Evolutionary conservation across 1,140 invertebrate species (phyloP).

Genomic region (Oreohelix idahoensis): DNA sequence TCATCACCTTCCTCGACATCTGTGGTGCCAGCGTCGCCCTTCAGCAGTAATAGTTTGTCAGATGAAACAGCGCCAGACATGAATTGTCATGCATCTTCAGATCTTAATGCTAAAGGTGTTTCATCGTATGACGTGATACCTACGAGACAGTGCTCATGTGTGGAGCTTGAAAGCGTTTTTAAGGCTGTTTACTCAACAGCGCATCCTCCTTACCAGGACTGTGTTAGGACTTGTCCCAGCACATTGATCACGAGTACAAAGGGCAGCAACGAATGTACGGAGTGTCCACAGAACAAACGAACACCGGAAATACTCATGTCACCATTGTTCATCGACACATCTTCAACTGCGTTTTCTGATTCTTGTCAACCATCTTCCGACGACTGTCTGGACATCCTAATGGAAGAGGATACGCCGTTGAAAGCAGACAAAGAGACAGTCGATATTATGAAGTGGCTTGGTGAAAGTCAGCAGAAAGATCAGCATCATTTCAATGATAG

Average conservation of each 20-base stretch:
- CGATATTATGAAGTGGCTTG: conserved; percentile 8
- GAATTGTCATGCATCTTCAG: not conserved
- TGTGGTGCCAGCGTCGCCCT: not conserved
- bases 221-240: conserved; percentile 70
- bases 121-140: conserved; percentile 19
- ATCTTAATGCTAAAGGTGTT: not conserved
- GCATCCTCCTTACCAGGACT: conserved; percentile 68
- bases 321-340: conserved; percentile 8
- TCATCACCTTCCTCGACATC: not conserved
- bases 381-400: not conserved
- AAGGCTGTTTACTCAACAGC: conserved; percentile 42
- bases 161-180: conserved; percentile 53
- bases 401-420: not conserved
- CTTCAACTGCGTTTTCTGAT: not conserved
- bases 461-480: not conserved
- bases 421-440: not conserved
- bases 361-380: not conserved
- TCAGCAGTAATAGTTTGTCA: not conserved
- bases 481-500: not conserved
- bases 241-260: conserved; percentile 52
- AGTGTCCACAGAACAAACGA: not conserved
- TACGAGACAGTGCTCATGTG: conserved; percentile 39
- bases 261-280: conserved; percentile 48
- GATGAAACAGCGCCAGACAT: not conserved
- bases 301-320: not conserved